phyloP scores from a whole-genome alignment of 2,888 invertebrate genomes.

The Cheilosia vulpina region DNA sequence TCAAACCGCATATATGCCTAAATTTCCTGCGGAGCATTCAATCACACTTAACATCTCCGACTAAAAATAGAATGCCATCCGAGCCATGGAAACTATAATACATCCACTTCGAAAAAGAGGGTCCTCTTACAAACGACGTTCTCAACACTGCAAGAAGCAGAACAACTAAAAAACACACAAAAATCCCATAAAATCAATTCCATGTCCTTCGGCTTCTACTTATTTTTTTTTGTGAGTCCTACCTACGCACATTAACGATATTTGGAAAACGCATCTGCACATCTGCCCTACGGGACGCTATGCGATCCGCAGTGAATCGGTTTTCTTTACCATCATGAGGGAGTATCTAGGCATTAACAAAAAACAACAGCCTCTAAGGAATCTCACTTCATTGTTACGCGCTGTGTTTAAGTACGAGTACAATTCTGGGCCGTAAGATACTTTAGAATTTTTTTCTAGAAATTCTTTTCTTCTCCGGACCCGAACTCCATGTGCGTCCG shows the following conservation, averaged over 20 bases:
- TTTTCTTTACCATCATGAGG: conserved; percentile 51
- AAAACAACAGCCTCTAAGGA: conserved; percentile 47
- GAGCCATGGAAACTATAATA: conserved; percentile 19
- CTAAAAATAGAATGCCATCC: conserved; percentile 50
- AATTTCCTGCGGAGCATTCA: neutral
- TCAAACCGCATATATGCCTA: conserved; percentile 2
- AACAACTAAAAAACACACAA: conserved; percentile 42
- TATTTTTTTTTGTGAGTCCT: conserved; percentile 37
- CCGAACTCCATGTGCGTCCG: conserved; percentile 36
- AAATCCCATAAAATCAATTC: conserved; percentile 65
- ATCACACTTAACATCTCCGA: conserved; percentile 14
- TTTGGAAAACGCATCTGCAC: conserved; percentile 62
- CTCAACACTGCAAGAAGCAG: conserved; percentile 22
- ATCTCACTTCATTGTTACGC: conserved; percentile 48
- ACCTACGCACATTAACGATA: conserved; percentile 44
- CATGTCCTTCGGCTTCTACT: conserved; percentile 32
- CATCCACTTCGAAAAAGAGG: conserved; percentile 13
- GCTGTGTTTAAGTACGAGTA: conserved; percentile 47
- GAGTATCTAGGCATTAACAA: conserved; percentile 52
- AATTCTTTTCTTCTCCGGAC: conserved; percentile 40
- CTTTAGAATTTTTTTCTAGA: conserved; percentile 26
- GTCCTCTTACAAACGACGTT: conserved; percentile 8
- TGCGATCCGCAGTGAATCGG: conserved; percentile 34
- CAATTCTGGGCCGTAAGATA: conserved; percentile 15
- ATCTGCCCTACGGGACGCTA: conserved; percentile 67